Percentiles rank a stretch among this genome's conserved stretches.
phyloP scores from a whole-genome alignment of 2,888 invertebrate species.

The Agriotes lineatus region DNA sequence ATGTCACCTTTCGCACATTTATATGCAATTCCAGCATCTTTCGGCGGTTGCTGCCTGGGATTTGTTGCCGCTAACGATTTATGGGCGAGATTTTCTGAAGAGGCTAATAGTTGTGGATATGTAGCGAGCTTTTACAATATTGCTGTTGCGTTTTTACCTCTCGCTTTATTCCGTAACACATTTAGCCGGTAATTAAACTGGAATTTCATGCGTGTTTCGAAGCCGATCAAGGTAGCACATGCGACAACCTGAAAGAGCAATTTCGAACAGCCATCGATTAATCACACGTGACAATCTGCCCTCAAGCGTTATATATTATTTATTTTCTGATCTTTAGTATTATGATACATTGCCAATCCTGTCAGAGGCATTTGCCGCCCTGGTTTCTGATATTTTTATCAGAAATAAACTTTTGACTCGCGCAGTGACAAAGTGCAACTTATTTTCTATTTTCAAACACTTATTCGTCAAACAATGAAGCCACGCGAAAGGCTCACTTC shows the following conservation, averaged over 20 bases:
- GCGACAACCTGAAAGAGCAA: constrained; percentile 38
- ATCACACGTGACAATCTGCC: constrained; percentile 58
- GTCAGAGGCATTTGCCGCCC: constrained; percentile 55
- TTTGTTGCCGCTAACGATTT: constrained; percentile 29
- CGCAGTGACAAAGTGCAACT: constrained; percentile 2
- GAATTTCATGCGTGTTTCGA: constrained; percentile 3
- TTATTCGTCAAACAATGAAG: background rate
- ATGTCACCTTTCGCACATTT: constrained; percentile 46
- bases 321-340: constrained; percentile 56
- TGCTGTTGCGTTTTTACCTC: no score
- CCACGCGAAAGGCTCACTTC: background rate
- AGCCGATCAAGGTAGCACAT: constrained; percentile 23
- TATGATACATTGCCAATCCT: constrained; percentile 56
- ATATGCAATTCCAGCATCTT: constrained; percentile 44
- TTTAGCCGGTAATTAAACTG: background rate
- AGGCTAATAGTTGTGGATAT: constrained; percentile 9
- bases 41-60: constrained; percentile 27
- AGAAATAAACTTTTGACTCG: constrained; percentile 21
- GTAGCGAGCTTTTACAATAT: no score
- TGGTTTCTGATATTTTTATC: constrained; percentile 46
- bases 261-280: constrained; percentile 54
- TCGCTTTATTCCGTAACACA: background rate
- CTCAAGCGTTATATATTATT: constrained; percentile 58
- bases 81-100: constrained; percentile 17
- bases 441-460: constrained; percentile 9